These are phyloP conservation scores for Eunapius fragilis DNA, from an alignment of 37 sponge, comb jelly and placozoan genomes.

Conservation along the genomic window DNA sequence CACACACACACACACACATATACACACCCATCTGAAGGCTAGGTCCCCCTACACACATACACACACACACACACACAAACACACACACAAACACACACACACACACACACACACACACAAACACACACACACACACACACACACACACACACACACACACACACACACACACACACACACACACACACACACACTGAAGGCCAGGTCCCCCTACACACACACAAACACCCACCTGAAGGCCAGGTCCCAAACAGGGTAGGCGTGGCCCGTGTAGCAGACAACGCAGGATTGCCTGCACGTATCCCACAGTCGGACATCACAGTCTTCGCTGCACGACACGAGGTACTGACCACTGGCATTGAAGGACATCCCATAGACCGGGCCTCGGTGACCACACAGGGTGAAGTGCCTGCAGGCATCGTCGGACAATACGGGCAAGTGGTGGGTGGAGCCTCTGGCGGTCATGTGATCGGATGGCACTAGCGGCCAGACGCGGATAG, in stretches of 20 bases:
- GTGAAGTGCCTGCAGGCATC: not conserved
- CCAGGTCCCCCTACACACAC: not conserved
- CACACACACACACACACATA: conserved; percentile 48
- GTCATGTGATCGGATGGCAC: not conserved
- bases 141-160: too few species aligned
- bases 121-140: too few species aligned
- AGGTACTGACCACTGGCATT: conserved; percentile 49
- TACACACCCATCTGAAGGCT: not conserved
- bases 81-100: too few species aligned
- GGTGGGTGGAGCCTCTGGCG: conserved; percentile 16
- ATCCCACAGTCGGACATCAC: conserved; percentile 76
- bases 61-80: too few species aligned
- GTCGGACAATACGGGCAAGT: not conserved
- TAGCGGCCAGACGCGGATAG: conserved; percentile 65
- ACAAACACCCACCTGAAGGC: conserved; percentile 51
- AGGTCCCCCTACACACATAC: not conserved
- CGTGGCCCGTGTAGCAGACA: conserved; percentile 73
- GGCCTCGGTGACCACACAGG: conserved; percentile 70
- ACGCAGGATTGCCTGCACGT: not conserved
- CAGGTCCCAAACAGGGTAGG: conserved; percentile 83
- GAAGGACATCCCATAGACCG: conserved; percentile 66
- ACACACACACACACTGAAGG: too few species aligned
- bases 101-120: too few species aligned
- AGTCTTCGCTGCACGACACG: conserved; percentile 76
- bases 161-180: too few species aligned